Conservation (phyloP, 2,888 invertebrate genomes). For the Protodeltote pygarga region DNA sequence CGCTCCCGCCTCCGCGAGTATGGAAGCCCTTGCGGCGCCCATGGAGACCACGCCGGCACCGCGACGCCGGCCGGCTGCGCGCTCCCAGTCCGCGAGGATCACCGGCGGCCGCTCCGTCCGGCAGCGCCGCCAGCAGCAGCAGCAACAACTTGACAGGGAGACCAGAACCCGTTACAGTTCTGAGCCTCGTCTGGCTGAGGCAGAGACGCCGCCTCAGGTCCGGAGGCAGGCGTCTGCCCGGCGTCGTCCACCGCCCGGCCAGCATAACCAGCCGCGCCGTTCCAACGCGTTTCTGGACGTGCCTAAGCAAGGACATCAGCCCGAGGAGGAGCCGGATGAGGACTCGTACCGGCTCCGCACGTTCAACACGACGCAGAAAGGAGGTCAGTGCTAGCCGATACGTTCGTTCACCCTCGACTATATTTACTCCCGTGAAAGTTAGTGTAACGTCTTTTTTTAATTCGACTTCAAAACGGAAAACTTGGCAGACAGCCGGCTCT, state of each 20-base stretch:
- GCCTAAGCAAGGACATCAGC: constrained; percentile 77
- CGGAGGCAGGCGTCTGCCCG: constrained; percentile 88
- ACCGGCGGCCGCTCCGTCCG: constrained; percentile 88
- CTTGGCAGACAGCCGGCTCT: constrained; percentile 73
- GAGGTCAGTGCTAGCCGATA: constrained; percentile 87
- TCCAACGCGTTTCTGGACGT: constrained; percentile 91
- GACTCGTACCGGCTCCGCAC: constrained; percentile 96
- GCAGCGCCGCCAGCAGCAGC: constrained; percentile 78
- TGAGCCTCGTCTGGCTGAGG: constrained; percentile 89
- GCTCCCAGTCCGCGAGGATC: constrained; percentile 91
- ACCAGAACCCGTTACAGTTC: constrained; percentile 88
- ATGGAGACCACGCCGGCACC: constrained; percentile 87
- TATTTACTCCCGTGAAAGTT: constrained; percentile 69
- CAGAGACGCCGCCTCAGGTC: constrained; percentile 89
- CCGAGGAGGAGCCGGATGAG: constrained; percentile 90
- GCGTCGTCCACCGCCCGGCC: constrained; percentile 81
- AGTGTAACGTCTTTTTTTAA: constrained; percentile 68
- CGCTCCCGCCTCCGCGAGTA: constrained; percentile 89
- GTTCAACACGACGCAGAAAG: constrained; percentile 97
- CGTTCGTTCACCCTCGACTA: constrained; percentile 78
- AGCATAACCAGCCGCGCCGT: constrained; percentile 86
- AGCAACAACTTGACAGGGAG: constrained; percentile 81
- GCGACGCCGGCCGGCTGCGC: constrained; percentile 89
- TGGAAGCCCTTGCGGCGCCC: constrained; percentile 88
- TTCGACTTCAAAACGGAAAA: constrained; percentile 65